Evolutionary conservation across 64 coral and sea anemone genomes (phyloP).

Genomic region (Pocillopora verrucosa): DNA sequence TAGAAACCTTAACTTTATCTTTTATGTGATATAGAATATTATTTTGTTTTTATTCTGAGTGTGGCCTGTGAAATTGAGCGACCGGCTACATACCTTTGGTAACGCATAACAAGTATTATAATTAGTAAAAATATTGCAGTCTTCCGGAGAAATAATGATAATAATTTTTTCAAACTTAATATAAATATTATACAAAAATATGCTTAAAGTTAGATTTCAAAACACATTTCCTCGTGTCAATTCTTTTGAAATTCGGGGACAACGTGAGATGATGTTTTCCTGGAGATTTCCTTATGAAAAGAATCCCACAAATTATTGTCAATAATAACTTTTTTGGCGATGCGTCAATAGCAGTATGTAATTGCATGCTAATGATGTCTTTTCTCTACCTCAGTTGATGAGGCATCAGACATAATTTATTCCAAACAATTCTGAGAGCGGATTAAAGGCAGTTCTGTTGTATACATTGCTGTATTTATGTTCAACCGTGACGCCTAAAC

Average conservation of each 20-base stretch:
- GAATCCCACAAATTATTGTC: background rate
- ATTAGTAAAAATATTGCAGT: no score
- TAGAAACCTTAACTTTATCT: no score
- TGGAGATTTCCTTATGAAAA: background rate
- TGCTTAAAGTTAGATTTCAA: background rate
- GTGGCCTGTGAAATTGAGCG: no score
- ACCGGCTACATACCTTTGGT: no score
- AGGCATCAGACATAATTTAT: constrained; percentile 13
- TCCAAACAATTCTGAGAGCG: background rate
- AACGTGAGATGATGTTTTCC: background rate
- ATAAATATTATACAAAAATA: no score
- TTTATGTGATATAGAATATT: no score
- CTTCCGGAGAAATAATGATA: no score
- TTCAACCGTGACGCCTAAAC: background rate
- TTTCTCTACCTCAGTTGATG: background rate
- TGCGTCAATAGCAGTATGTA: constrained; percentile 14
- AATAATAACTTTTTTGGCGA: background rate
- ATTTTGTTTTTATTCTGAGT: no score
- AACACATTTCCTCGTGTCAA: background rate
- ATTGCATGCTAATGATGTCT: constrained; percentile 25
- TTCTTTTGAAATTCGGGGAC: background rate
- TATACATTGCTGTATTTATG: background rate
- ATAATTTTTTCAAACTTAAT: no score
- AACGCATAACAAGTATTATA: no score
- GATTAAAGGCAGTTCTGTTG: background rate